These are phyloP conservation scores for Cacoxenus indagator DNA, from an alignment of 2,888 invertebrate genomes.

Conservation along the genomic window DNA sequence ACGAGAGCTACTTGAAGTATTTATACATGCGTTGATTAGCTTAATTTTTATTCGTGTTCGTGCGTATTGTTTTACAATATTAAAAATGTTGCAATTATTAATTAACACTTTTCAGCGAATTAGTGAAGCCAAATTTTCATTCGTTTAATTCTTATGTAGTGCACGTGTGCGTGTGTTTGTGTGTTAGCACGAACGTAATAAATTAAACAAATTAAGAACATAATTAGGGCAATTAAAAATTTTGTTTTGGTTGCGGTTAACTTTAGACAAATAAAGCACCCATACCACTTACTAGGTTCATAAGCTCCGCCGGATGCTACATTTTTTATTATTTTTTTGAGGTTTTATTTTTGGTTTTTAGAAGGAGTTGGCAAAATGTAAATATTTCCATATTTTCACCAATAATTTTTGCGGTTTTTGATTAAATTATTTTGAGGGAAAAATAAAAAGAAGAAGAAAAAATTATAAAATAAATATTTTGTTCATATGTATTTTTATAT, in stretches of 20 bases:
- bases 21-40: no score
- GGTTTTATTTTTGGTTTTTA: slow-evolving; percentile 35
- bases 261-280: slow-evolving; percentile 69
- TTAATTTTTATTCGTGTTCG: no score
- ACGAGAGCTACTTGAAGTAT: no score
- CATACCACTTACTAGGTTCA: slow-evolving; percentile 72
- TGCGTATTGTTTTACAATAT: no score
- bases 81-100: no score
- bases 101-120: no score
- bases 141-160: slow-evolving; percentile 24
- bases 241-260: no score
- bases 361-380: slow-evolving; percentile 19
- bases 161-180: slow-evolving; percentile 2
- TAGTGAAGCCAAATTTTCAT: no score
- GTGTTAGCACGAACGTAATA: not conserved
- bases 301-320: slow-evolving; percentile 71
- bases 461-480: slow-evolving; percentile 11
- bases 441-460: slow-evolving; percentile 28
- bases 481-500: not conserved
- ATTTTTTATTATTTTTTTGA: slow-evolving; percentile 45
- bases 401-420: slow-evolving; percentile 6
- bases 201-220: slow-evolving; percentile 24
- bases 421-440: slow-evolving; percentile 16
- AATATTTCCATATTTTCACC: slow-evolving; percentile 30
- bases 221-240: slow-evolving; percentile 35